Base-by-base conservation (phyloP, 1,140 invertebrate genomes). In the Eriosoma lanigerum region DNA sequence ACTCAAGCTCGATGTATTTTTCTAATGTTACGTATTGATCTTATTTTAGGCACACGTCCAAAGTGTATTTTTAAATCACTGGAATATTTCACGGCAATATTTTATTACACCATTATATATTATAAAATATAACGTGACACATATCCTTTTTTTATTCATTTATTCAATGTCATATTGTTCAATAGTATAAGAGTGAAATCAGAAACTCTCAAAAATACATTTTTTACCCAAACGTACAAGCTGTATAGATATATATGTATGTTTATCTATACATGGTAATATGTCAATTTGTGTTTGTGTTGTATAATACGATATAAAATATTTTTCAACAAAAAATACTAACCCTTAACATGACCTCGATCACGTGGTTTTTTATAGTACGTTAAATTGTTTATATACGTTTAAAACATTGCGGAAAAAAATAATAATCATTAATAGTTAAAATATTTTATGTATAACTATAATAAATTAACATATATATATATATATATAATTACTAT, bases 311-410 rank as follows among this genome's bases (percentile, higher is more conserved):
- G 13, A 64, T 64, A 29, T 64, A 10, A 29, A 19, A 4, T 1
- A 32, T 2, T n/a, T n/a, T n/a, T n/a, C n/a, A n/a, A n/a, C n/a
- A n/a, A n/a, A n/a, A 29, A 64, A 64, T 64, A 64, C 32, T n/a
- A 64, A 38, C 62, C 62, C 29, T 64, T 38, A 64, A 64, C 3
- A 19, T 64, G 32, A 19, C 62, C 62, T 64, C 38, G 62, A 64
- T 64, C 32, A n/a, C n/a, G n/a, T n/a, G n/a, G n/a, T n/a, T n/a
- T n/a, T n/a, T n/a, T n/a, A n/a, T n/a, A n/a, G n/a, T n/a, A n/a
- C n/a, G n/a, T n/a, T n/a, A n/a, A n/a, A n/a, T n/a, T n/a, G n/a
- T n/a, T n/a, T n/a, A n/a, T n/a, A n/a, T n/a, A n/a, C n/a, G n/a
- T n/a, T n/a, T n/a, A n/a, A n/a, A n/a, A n/a, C n/a, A n/a, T n/a